Percentiles rank a stretch among this genome's conserved stretches.
These are phyloP conservation scores for Hirudo medicinalis DNA, from an alignment of 1,140 invertebrate genomes.

Conservation along the genomic window DNA sequence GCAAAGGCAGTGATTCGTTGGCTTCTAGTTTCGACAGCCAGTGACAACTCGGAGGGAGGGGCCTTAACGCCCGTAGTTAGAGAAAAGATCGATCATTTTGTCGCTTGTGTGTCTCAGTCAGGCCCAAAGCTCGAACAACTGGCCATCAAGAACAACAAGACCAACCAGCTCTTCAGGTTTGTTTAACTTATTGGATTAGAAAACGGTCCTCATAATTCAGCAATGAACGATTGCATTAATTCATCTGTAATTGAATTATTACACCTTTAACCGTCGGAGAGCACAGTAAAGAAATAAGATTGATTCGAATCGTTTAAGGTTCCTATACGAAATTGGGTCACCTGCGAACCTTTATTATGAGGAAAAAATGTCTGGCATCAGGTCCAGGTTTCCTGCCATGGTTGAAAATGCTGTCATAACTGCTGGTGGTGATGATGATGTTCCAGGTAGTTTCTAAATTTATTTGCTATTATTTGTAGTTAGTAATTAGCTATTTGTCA, in stretches of 20 bases:
- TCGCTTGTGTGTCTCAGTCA: slow-evolving; percentile 7
- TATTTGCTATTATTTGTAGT: background rate
- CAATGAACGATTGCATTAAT: too few species aligned
- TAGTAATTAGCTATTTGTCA: too few species aligned
- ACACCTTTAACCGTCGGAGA: too few species aligned
- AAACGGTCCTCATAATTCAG: too few species aligned
- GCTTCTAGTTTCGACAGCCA: slow-evolving; percentile 14
- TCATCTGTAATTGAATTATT: too few species aligned
- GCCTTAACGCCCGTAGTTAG: slow-evolving; percentile 2
- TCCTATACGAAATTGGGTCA: slow-evolving; percentile 10
- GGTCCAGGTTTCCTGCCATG: slow-evolving; percentile 13
- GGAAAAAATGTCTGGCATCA: background rate
- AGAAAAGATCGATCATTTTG: slow-evolving; percentile 17
- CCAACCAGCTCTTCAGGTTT: slow-evolving; percentile 11
- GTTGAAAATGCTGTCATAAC: background rate
- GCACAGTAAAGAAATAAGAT: too few species aligned
- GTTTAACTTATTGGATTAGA: too few species aligned
- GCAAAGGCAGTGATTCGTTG: background rate
- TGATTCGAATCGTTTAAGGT: background rate
- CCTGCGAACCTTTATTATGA: slow-evolving; percentile 16
- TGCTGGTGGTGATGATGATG: slow-evolving; percentile 9
- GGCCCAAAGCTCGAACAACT: slow-evolving; percentile 16
- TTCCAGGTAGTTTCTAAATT: slow-evolving; percentile 14
- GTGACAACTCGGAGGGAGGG: background rate
- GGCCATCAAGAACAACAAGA: slow-evolving; percentile 14